Percentiles rank a stretch among this genome's conserved stretches.
Evolutionary conservation across 2,113 vertebrate genomes (phyloP).

Genomic region (Microcebus ravelobensis): DNA sequence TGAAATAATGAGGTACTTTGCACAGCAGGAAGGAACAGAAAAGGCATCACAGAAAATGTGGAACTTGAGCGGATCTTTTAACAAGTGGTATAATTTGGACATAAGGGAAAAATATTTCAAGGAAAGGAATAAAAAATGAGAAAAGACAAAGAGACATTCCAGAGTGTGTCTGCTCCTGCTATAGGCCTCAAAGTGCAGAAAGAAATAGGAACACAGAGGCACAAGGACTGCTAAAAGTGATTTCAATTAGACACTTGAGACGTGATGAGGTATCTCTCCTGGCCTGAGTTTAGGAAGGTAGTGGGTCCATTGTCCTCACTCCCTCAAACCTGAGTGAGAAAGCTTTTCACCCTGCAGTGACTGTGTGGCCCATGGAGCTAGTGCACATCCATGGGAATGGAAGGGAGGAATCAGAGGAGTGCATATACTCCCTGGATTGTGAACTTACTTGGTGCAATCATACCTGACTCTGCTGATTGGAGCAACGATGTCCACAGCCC

Average conservation of each 20-base stretch:
- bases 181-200: too few species aligned
- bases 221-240: too few species aligned
- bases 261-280: not conserved
- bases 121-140: not conserved
- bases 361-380: too few species aligned
- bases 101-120: not conserved
- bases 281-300: not conserved
- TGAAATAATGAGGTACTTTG: slow-evolving; percentile 60
- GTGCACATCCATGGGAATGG: accelerated
- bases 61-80: not conserved
- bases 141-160: not conserved
- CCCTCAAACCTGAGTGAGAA: not conserved
- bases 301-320: too few species aligned
- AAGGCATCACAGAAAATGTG: not conserved
- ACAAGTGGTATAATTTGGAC: not conserved
- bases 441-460: not conserved
- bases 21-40: not conserved
- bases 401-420: not conserved
- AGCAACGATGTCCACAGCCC: not conserved
- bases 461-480: not conserved
- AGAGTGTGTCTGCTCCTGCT: accelerated
- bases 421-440: accelerated
- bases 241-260: too few species aligned
- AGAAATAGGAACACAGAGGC: not conserved
- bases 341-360: not conserved